Base-by-base conservation (phyloP, 2,113 vertebrate species). In the Ceuthmochares aereus region DNA sequence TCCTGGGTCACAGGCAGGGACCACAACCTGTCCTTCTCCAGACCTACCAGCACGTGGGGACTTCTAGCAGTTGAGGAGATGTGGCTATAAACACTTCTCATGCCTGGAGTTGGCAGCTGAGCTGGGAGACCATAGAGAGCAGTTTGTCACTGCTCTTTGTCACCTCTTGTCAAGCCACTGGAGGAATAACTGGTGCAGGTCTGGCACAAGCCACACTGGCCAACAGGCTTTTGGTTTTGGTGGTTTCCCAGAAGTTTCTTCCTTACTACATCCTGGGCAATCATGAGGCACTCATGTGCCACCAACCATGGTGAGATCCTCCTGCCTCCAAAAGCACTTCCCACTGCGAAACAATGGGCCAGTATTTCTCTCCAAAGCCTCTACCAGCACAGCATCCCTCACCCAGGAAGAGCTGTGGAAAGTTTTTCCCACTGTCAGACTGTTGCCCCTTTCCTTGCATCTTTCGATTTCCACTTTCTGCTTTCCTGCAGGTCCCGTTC, bases 301-400 rank as follows among this genome's bases (percentile, higher is more conserved):
- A 69, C 54, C 68, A 88, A 6, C 17, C 56, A 21, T 5, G 10
- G 32, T 60, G 49, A n/a, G 45, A 45, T 67, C 37, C 78, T 84
- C 59, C 56, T 72, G 81, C 56, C 56, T 56, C 64, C 64, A 56
- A 74, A 77, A 45, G 42, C 68, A n/a, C 40, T 87, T 70, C 32
- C 40, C 0, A 0, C 37, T 69, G 55, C 37, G 10, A 54, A 37
- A 43, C 34, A 51, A n/a, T 1, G 5, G 68, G 43, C 22, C 21
- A 6, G 20, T 14, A 12, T 67, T 95, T 32, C 26, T 51, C 43
- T 75, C 30, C 52, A 89, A 54, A 80, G 30, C 23, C 55, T 86
- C 66, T 87, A 82, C 62, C 52, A 81, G 60, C 16, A 42, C 29
- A 43, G 2, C 23, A 23, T 45, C 23, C 47, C 68, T 87, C 52